Evolutionary conservation across 2,888 invertebrate genomes (phyloP), one percentile per base, ranked within the genome.

Genomic region (Sclerodermus sp.): DNA sequence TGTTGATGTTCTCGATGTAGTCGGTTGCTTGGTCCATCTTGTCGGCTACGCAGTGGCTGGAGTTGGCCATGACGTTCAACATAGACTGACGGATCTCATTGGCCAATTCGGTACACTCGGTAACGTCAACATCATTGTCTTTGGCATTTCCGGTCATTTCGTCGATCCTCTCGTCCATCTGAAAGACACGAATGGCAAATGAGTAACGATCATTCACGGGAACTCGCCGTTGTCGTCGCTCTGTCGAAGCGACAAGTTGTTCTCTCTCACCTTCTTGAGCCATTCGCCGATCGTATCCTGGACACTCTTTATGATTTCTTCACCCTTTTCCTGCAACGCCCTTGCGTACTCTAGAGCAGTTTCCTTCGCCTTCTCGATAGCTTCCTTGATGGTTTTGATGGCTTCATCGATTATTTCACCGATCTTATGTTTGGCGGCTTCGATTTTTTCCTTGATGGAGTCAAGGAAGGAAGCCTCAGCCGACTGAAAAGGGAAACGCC

Each of bases 1-100:
- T 16, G 6, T 49, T 49, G 18, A 67, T 60, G 18, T 23, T 46
- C 17, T 64, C 45, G 17, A 62, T 42, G 29, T 63, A 64, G 8
- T 47, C 42, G 1, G 38, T 42, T 3, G 55, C 64, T 2, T 38
- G 29, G 44, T 60, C 54, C 6, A 64, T 49, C 17, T 57, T 63
- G 1, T 51, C 55, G 6, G 43, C 49, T 1, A 58, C 49, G 36
- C 68, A 68, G 1, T 1, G 3, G n/a, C 49, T 58, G 15, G 45
- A 31, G 45, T 62, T 47, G 4, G 14, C 3, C 1, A 59, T 6
- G 10, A 57, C 34, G 0, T n/a, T 12, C 1, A 39, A 0, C 0
- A 29, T 49, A 5, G 50, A 32, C 2, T 30, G 1, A 1, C 48
- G 47, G 4, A 67, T 17, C n/a, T 53, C 32, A 0, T 46, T 17